These are phyloP conservation scores for Amniataba percoides DNA, from an alignment of 2,797 vertebrate genomes.

Conservation along the genomic window DNA sequence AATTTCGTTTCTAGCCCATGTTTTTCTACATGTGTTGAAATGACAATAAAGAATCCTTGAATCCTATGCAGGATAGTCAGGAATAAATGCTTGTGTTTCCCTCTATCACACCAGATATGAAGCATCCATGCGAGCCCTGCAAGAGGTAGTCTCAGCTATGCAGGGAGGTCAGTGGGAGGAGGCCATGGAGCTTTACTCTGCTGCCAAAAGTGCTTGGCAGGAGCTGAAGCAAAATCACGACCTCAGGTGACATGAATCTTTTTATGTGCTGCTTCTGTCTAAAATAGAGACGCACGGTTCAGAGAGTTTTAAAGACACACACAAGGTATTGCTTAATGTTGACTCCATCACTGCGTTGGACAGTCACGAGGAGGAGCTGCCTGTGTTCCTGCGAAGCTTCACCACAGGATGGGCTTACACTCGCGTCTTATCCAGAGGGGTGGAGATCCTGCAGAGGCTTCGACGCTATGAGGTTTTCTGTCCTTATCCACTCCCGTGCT, in stretches of 20 bases:
- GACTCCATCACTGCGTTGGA: slow-evolving; percentile 27
- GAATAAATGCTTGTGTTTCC: background rate
- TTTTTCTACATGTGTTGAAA: no score
- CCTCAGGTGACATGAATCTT: slow-evolving; percentile 84
- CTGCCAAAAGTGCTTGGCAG: slow-evolving; percentile 88
- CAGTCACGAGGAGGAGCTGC: slow-evolving; percentile 89
- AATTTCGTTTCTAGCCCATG: no score
- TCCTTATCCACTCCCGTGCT: background rate
- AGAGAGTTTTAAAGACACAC: no score
- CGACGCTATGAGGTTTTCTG: slow-evolving; percentile 89
- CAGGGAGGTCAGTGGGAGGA: slow-evolving; percentile 90
- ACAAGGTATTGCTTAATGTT: background rate
- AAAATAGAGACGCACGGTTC: slow-evolving; percentile 1
- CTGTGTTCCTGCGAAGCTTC: slow-evolving; percentile 92
- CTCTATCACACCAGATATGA: slow-evolving; percentile 85
- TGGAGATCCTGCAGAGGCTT: slow-evolving; percentile 94
- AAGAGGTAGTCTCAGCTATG: slow-evolving; percentile 89
- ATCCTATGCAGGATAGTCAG: background rate
- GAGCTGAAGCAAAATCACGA: slow-evolving; percentile 82
- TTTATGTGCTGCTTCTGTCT: slow-evolving; percentile 18
- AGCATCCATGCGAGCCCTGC: slow-evolving; percentile 86
- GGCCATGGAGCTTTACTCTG: slow-evolving; percentile 85
- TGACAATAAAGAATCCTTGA: no score
- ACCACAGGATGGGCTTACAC: slow-evolving; percentile 95
- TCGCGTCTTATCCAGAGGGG: slow-evolving; percentile 90